These are phyloP conservation scores for Cephus cinctus DNA, from an alignment of 1,140 invertebrate species.

Conservation along the genomic window DNA sequence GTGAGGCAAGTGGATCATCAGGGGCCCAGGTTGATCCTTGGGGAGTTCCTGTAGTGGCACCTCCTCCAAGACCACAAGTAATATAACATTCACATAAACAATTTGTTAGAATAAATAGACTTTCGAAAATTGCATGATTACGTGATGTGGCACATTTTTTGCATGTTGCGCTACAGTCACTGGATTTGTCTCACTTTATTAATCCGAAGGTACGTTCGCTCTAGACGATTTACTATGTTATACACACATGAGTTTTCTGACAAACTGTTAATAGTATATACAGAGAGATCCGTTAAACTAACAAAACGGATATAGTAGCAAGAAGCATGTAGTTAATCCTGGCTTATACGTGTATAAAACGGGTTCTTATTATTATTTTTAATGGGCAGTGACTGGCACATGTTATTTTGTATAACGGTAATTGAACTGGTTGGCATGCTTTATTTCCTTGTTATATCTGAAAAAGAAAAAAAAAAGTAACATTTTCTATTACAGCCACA, in stretches of 20 bases:
- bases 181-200: conserved; percentile 44
- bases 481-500: conserved; percentile 34
- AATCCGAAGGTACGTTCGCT: conserved; percentile 37
- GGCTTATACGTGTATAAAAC: too few species aligned
- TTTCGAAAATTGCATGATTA: conserved; percentile 40
- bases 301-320: too few species aligned
- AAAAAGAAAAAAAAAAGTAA: background rate
- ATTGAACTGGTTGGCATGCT: too few species aligned
- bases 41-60: conserved; percentile 64
- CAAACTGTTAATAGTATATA: background rate
- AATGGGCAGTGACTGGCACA: too few species aligned
- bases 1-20: conserved; percentile 55
- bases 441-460: too few species aligned
- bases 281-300: background rate
- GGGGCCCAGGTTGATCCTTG: conserved; percentile 67
- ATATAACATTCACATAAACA: conserved; percentile 5
- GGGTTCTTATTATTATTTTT: too few species aligned
- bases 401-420: too few species aligned
- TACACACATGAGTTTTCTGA: background rate
- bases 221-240: background rate
- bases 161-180: conserved; percentile 42
- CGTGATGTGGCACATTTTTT: conserved; percentile 23
- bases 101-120: too few species aligned
- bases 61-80: conserved; percentile 55
- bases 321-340: too few species aligned